These are phyloP conservation scores for Hybos culiciformis DNA, from an alignment of 2,888 invertebrate species.

Conservation along the genomic window DNA sequence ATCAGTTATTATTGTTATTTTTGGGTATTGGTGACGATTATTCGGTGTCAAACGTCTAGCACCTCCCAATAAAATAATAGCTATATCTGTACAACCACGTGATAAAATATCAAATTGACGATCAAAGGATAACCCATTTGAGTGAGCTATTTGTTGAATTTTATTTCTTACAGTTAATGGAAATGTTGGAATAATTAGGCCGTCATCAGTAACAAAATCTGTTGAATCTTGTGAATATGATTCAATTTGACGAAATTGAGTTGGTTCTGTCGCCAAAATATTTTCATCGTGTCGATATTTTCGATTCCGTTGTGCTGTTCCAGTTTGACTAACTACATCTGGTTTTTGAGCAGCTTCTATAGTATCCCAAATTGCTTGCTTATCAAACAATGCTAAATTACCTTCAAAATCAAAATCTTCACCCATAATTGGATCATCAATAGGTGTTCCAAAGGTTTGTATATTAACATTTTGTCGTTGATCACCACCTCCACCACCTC, in stretches of 20 bases:
- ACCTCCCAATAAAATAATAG: conserved; percentile 69
- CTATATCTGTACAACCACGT: conserved; percentile 72
- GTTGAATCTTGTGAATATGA: conserved; percentile 33
- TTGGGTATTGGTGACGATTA: conserved; percentile 80
- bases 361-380: conserved; percentile 65
- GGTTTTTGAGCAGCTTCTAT: conserved; percentile 48
- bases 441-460: conserved; percentile 31
- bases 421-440: conserved; percentile 31
- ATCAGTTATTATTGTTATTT: conserved; percentile 60
- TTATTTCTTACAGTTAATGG: conserved; percentile 49
- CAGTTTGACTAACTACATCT: conserved; percentile 36
- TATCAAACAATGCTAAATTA: conserved; percentile 82
- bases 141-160: conserved; percentile 55
- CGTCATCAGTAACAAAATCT: conserved; percentile 47
- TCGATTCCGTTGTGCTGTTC: conserved; percentile 21
- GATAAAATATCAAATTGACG: conserved; percentile 64
- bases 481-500: conserved; percentile 5
- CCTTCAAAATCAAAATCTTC: conserved; percentile 91
- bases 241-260: conserved; percentile 52
- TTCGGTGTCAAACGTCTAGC: conserved; percentile 69
- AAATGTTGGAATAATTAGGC: conserved; percentile 65
- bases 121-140: conserved; percentile 49
- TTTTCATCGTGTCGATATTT: conserved; percentile 78
- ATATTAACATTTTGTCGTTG: conserved; percentile 15
- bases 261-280: conserved; percentile 52